Base-by-base conservation (phyloP, 1,140 invertebrate genomes). In the Polypedilum vanderplanki region DNA sequence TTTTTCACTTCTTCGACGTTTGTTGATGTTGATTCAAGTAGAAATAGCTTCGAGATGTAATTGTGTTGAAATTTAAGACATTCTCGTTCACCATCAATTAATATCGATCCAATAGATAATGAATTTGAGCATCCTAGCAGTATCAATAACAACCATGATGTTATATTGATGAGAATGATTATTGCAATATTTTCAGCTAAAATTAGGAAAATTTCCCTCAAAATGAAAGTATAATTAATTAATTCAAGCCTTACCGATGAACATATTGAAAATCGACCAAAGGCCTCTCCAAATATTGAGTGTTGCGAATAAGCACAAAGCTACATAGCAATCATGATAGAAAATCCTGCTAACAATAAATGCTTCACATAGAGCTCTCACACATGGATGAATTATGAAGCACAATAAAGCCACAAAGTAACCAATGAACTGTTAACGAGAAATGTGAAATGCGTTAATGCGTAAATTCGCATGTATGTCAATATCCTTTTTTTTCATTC, bases 271-370 rank as follows among this genome's bases (percentile, higher is more conserved):
- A 0, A 57, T 12, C 46, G n/a, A 12, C 46, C 46, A 57, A 57
- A n/a, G n/a, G 8, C 46, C 46, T 57, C 46, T 57, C 46, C 46
- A 57, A n/a, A 57, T 57, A 57, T 57, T 57, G 46, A 57, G 12
- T 57, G 46, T 57, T n/a, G 46, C 46, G 1, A 57, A 4, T 1
- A 57, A n/a, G n/a, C 46, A 57, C n/a, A 57, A 12, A 57, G 3
- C 46, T 1, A n/a, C 7, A 57, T 15, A n/a, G 12, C 12, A 4
- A n/a, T 57, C n/a, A n/a, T n/a, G 46, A 57, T 57, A 57, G 3
- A 57, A 15, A 4, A 57, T 15, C n/a, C n/a, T 57, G 3, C 12
- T n/a, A 15, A 12, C 46, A 15, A 15, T 15, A n/a, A 15, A 57
- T n/a, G n/a, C 12, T 15, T 57, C 46, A 15, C 46, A 57, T n/a